Conservation (phyloP, 2,113 vertebrate species). For the Chaenocephalus aceratus region DNA sequence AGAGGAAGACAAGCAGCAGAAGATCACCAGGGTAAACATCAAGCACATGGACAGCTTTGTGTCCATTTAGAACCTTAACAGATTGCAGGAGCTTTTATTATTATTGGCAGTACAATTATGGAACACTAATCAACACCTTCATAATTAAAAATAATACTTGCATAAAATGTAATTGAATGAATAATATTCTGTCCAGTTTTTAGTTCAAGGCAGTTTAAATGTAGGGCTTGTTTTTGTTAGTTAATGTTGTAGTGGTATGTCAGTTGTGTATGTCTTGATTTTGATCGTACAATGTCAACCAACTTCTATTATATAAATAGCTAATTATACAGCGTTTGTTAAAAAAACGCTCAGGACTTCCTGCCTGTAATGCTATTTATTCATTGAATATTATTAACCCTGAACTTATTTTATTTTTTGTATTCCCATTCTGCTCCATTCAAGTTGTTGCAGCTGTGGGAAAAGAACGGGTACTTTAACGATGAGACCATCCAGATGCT, state of each 20-base stretch:
- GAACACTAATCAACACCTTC: background rate
- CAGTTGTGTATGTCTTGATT: background rate
- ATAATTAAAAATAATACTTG: background rate
- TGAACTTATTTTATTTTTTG: background rate
- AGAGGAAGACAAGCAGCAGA: constrained; percentile 98
- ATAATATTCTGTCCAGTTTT: background rate
- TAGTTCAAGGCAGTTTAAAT: background rate
- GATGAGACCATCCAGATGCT: constrained; percentile 97
- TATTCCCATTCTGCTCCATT: background rate
- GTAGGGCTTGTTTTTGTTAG: background rate
- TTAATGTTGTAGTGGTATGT: background rate
- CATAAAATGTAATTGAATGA: background rate
- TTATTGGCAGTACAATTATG: background rate
- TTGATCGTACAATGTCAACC: too few species aligned
- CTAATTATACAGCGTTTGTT: background rate
- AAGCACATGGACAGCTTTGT: background rate
- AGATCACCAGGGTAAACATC: constrained; percentile 90
- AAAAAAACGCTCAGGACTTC: background rate
- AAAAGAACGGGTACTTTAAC: constrained; percentile 98
- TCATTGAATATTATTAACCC: background rate
- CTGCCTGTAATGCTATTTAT: too few species aligned
- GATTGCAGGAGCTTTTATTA: background rate
- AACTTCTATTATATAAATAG: background rate
- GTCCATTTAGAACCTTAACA: background rate
- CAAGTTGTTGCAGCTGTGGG: constrained; percentile 96